Base-by-base conservation (phyloP, 2,888 invertebrate species). In the Tolmerus cingulatus region DNA sequence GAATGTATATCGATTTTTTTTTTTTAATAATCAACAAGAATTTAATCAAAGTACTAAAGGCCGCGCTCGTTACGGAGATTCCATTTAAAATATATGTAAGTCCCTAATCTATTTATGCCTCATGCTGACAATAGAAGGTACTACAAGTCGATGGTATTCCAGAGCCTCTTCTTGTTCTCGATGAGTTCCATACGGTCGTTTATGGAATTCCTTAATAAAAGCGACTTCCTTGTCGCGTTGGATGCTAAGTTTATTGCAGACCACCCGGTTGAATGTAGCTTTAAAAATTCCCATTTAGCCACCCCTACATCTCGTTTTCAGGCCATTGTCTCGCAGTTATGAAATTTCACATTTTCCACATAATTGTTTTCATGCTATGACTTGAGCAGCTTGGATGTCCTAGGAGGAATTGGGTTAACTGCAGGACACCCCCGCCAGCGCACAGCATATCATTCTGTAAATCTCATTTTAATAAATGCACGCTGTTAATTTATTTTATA, bases 281-380 rank as follows among this genome's bases (percentile, higher is more conserved):
- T 51, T 81, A 23, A 81, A 46, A 51, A 81, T 81, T 81, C 81
- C 51, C 55, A 51, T 51, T 81, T 51, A 51, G 43, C 76, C 40
- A 66, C 55, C 55, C 40, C 51, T 46, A 55, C 81, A 81, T 51
- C 55, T 81, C 81, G 51, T 51, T 81, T 81, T 55, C 55, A 81
- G 81, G 55, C 81, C 81, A 81, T 55, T 81, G 81, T 81, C 46
- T 51, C 55, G 51, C 81, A 55, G 81, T 81, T 81, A 81, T 81
- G 81, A 81, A 81, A 51, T 81, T 81, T 51, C 81, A 81, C 46
- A 81, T 81, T 81, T 81, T 81, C 81, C 81, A 81, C 81, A 81
- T 81, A 81, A 81, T 81, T 81, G 81, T 55, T 81, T 34, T 34
- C 81, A 51, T 27, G 55, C 81, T 51, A 51, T 34, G 51, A 78